These are phyloP conservation scores for Psittacula cyanocephala DNA, from an alignment of 2,113 vertebrate species.

Conservation along the genomic window DNA sequence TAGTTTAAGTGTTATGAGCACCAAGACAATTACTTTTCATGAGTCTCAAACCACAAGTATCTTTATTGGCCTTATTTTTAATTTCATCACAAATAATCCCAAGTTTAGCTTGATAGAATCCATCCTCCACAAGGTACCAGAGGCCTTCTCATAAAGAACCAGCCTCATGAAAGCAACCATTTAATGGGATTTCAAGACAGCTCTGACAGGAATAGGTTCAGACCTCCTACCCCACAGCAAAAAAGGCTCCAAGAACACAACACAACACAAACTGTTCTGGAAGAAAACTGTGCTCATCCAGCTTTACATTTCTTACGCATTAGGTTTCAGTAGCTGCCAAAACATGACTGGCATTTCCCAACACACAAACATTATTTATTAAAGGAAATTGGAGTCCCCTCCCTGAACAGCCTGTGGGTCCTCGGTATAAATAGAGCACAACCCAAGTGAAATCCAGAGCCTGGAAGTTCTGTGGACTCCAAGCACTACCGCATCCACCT, in stretches of 20 bases:
- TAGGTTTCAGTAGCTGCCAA: not conserved
- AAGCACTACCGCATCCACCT: not conserved
- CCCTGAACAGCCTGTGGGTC: not conserved
- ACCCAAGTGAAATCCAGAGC: not conserved
- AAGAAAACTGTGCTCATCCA: not conserved
- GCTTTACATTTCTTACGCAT: not conserved
- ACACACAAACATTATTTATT: not conserved
- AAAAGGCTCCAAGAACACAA: not conserved
- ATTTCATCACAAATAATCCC: slow-evolving; percentile 43
- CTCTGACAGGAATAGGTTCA: not conserved
- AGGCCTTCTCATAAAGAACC: not conserved
- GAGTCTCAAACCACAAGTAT: slow-evolving; percentile 53
- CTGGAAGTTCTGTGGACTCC: rapidly evolving
- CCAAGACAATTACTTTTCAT: slow-evolving; percentile 62
- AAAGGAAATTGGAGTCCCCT: not conserved
- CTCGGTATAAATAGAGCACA: not conserved
- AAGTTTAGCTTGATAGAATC: not conserved
- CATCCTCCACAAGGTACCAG: slow-evolving; percentile 1
- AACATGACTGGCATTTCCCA: not conserved
- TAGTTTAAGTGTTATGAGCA: slow-evolving; percentile 41
- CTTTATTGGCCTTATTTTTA: slow-evolving; percentile 49
- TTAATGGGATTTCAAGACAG: slow-evolving; percentile 3
- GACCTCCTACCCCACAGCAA: not conserved
- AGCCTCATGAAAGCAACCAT: not conserved
- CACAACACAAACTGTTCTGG: not conserved